These are phyloP conservation scores for Eupsilia transversa DNA, from an alignment of 2,888 invertebrate genomes.

Conservation along the genomic window DNA sequence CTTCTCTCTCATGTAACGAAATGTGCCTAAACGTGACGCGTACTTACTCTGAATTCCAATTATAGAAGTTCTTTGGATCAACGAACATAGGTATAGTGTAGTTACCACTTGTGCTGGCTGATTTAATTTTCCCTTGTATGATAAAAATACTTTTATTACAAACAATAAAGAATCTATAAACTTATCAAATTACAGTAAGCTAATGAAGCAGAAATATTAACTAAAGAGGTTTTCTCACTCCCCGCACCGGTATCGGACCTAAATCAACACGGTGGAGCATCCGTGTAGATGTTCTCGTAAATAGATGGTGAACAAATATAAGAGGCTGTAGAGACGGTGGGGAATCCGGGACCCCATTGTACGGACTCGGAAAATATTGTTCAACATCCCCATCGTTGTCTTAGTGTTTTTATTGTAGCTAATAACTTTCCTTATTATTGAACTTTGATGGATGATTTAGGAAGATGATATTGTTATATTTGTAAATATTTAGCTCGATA, in stretches of 20 bases:
- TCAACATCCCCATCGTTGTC: slow-evolving; percentile 51
- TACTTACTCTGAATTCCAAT: not conserved
- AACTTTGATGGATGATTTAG: not conserved
- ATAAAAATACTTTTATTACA: slow-evolving; percentile 5
- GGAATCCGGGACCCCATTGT: slow-evolving; percentile 44
- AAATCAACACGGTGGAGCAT: slow-evolving; percentile 79
- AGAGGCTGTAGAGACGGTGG: slow-evolving; percentile 55
- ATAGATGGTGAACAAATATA: slow-evolving; percentile 79
- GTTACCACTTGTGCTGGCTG: not conserved
- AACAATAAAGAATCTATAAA: slow-evolving; percentile 39
- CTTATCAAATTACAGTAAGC: slow-evolving; percentile 57
- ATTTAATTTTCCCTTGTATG: not conserved
- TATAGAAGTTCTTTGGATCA: not conserved
- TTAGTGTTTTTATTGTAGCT: slow-evolving; percentile 41
- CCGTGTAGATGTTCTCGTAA: slow-evolving; percentile 78
- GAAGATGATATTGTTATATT: not conserved
- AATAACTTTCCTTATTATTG: slow-evolving; percentile 22
- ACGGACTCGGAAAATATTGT: slow-evolving; percentile 47
- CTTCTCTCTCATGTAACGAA: too few species aligned
- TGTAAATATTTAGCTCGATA: too few species aligned
- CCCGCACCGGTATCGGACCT: slow-evolving; percentile 77
- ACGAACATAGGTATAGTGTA: not conserved
- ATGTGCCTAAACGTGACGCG: too few species aligned
- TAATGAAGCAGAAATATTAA: slow-evolving; percentile 64
- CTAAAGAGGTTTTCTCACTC: slow-evolving; percentile 59